Conservation (phyloP, 2,113 vertebrate genomes). For the Podilymbus podiceps region DNA sequence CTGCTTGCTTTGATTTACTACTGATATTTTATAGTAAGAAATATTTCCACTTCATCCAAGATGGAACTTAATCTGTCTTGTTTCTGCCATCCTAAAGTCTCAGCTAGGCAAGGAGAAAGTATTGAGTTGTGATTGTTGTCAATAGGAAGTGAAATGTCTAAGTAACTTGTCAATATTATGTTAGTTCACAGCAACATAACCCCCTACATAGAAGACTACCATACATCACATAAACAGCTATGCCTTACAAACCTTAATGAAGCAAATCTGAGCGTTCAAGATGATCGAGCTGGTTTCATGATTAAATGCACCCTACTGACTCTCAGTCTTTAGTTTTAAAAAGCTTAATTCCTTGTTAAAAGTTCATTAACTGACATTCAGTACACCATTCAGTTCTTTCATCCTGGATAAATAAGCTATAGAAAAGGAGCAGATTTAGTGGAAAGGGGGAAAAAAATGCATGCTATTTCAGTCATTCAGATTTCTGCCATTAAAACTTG, state of each 20-base stretch:
- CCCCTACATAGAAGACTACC: background rate
- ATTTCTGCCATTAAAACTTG: background rate
- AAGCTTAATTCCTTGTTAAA: background rate
- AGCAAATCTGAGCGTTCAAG: background rate
- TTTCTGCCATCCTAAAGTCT: background rate
- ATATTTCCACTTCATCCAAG: background rate
- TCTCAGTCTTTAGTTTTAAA: background rate
- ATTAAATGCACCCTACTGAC: background rate
- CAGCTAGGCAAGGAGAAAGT: background rate
- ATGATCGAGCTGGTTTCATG: background rate
- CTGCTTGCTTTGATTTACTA: background rate
- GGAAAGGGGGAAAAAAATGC: background rate
- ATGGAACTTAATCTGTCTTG: background rate
- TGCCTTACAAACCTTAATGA: background rate
- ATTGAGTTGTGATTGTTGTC: background rate
- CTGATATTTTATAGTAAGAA: background rate
- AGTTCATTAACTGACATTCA: background rate
- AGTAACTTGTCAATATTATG: background rate
- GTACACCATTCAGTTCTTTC: background rate
- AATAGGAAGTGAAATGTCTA: background rate
- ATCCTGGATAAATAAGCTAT: background rate
- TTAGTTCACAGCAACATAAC: background rate
- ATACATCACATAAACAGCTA: background rate
- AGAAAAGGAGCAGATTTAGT: background rate
- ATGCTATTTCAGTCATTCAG: background rate